phyloP scores from a whole-genome alignment of 2,113 vertebrate genomes.

The Sebastes schlegelii region DNA sequence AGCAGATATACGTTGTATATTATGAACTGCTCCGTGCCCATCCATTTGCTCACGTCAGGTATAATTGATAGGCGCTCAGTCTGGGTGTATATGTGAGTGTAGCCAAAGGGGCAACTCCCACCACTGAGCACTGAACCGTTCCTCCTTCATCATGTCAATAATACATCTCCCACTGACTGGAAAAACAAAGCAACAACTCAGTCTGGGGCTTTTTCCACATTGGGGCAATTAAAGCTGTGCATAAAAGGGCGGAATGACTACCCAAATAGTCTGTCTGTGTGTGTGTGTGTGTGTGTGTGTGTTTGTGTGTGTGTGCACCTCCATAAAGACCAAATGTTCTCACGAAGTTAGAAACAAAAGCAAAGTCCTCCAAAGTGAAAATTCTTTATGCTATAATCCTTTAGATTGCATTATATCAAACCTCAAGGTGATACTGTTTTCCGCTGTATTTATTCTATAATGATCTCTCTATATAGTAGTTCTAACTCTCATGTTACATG shows the following conservation, averaged over 20 bases:
- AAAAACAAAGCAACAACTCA: slow-evolving; percentile 30
- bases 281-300: neutral
- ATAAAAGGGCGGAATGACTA: neutral
- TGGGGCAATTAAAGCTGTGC: neutral
- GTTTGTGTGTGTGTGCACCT: neutral
- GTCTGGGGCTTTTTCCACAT: slow-evolving; percentile 17
- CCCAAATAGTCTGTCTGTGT: neutral
- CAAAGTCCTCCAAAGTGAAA: neutral
- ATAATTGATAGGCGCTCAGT: slow-evolving; percentile 8
- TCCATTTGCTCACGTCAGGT: slow-evolving; percentile 10
- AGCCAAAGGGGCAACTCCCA: slow-evolving; percentile 19
- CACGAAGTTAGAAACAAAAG: neutral
- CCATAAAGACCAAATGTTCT: neutral
- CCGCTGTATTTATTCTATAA: too few relatives aligned
- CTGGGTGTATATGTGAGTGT: slow-evolving; percentile 12
- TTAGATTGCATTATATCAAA: neutral
- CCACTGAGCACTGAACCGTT: neutral
- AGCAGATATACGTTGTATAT: neutral
- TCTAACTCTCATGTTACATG: too few relatives aligned
- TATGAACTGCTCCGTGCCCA: neutral
- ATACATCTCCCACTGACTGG: slow-evolving; percentile 29
- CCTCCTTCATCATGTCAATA: neutral
- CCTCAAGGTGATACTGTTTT: neutral
- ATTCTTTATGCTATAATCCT: neutral
- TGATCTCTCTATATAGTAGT: neutral